Base-by-base conservation (phyloP, 2,797 vertebrate species). In the Manis crassicaudata region DNA sequence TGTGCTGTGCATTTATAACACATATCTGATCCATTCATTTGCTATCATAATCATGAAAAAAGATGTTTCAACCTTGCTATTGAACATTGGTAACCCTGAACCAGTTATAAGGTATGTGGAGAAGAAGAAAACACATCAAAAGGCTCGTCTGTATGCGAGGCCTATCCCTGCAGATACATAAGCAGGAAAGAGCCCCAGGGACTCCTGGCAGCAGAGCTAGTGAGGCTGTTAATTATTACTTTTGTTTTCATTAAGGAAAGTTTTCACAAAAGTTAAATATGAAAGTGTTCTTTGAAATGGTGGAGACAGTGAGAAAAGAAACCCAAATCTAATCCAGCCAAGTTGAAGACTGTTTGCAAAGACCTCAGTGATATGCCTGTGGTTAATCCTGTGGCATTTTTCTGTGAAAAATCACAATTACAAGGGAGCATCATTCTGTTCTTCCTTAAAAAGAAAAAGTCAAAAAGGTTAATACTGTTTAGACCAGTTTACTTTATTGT, bases 141-240 rank as follows among this genome's bases (percentile, higher is more conserved):
- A 90, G 84, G 3, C 96, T 96, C 20, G 35, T 85, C 97, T 88
- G 89, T 96, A 77, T 73, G 79, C 65, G 29, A 35, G 0, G 81
- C 92, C 76, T 96, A 37, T 65, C 93, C 90, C 83, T 92, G 70
- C 65, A 98, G 96, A 89, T 90, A 76, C 4, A 29, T 20, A 96
- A 97, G 88, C 82, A 93, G 95, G 80, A 68, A 96, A 77, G 77
- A 89, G 72, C 68, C 60, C 82, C 73, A 90, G 95, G 93, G 58
- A 97, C 81, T 95, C 14, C 90, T 98, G 96, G 96, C 96, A 98
- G 85, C 52, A 91, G 70, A 97, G 95, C 56, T 95, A 87, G 97
- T 88, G 63, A 96, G 94, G 88, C 94, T 91, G 94, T 97, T 98
- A 95, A 98, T 98, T 97, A 97, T 80, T 95, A 81, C 83, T 98